Conservation (phyloP, 2,888 invertebrate species). For the Drosophila tanythrix region DNA sequence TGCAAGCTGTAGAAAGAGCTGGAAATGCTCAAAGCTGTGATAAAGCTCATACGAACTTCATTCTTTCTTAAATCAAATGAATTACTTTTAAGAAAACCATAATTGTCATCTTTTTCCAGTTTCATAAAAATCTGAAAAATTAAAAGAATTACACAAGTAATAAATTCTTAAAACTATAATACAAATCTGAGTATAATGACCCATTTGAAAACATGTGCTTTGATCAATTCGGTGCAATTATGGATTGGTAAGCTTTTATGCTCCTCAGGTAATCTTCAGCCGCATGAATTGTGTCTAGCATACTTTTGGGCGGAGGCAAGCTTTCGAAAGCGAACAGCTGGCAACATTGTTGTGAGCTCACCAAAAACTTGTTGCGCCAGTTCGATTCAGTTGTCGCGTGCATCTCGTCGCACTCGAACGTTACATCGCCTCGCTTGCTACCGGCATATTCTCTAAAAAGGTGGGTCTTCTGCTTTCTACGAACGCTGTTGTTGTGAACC, state of each 20-base stretch:
- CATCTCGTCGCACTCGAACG: constrained; percentile 44
- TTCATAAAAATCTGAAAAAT: background rate
- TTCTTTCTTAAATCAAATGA: background rate
- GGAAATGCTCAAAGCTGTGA: background rate
- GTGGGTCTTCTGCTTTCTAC: constrained; percentile 53
- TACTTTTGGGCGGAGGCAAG: constrained; percentile 30
- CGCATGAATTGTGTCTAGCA: constrained; percentile 1
- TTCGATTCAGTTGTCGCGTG: constrained; percentile 56
- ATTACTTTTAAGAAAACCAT: background rate
- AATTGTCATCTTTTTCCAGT: background rate
- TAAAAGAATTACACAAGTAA: background rate
- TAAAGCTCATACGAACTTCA: background rate
- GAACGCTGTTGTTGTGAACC: constrained; percentile 17
- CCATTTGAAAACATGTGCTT: background rate
- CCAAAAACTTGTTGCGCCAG: constrained; percentile 67
- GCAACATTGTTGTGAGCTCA: constrained; percentile 34
- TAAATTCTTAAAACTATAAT: background rate
- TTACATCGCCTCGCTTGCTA: constrained; percentile 20
- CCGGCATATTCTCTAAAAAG: constrained; percentile 24
- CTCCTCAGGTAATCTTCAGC: background rate
- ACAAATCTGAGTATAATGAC: too few relatives aligned
- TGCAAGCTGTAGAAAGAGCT: constrained; percentile 4
- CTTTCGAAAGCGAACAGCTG: constrained; percentile 14
- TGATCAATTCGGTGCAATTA: background rate
- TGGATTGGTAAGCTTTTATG: background rate